Evolutionary conservation across 2,888 invertebrate genomes (phyloP).

Genomic region (Cerastoderma edule): DNA sequence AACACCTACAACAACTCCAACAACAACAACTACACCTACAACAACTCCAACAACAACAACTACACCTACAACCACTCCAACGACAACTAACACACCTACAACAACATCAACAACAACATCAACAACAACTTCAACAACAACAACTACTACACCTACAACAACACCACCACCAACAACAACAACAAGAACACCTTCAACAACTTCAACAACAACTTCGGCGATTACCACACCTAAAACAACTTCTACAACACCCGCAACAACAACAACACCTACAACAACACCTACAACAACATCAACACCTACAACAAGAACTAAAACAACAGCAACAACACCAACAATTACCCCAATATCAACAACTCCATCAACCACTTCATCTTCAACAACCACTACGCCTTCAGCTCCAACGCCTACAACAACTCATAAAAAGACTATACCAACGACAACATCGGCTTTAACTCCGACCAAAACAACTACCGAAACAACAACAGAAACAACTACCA

Average conservation of each 20-base stretch:
- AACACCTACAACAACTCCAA: not conserved
- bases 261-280: not conserved
- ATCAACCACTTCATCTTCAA: not conserved
- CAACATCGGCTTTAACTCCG: not conserved
- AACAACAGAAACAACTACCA: too few relatives aligned
- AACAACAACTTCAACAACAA: not conserved
- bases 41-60: not conserved
- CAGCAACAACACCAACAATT: not conserved
- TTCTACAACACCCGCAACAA: not conserved
- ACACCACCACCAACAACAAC: not conserved
- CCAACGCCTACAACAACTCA: not conserved
- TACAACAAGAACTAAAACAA: not conserved
- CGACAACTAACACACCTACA: not conserved
- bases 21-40: not conserved
- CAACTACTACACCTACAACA: not conserved
- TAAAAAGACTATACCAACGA: not conserved
- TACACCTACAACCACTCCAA: not conserved
- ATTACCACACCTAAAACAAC: not conserved
- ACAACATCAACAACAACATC: not conserved
- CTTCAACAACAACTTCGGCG: not conserved
- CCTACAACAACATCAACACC: not conserved
- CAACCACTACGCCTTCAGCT: not conserved
- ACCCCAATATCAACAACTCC: not conserved
- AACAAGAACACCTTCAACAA: not conserved
- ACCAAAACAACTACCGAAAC: not conserved